phyloP scores from a whole-genome alignment of 37 sponge, comb jelly and placozoan genomes.

The Bolinopsis microptera region DNA sequence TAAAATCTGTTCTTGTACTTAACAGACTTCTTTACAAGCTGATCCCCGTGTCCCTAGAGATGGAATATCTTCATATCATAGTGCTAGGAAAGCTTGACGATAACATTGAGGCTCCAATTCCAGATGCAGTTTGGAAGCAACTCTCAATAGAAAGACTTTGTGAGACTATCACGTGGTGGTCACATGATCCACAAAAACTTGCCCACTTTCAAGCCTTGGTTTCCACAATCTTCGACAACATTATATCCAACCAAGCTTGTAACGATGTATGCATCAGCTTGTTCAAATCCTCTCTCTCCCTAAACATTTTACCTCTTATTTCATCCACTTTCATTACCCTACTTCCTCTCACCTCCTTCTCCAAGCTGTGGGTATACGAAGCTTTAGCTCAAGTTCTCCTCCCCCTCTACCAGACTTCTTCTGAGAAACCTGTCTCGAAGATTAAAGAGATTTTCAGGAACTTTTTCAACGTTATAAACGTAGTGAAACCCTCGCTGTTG shows the following conservation, averaged over 20 bases:
- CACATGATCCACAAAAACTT: not conserved
- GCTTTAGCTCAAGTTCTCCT: slow-evolving; percentile 55
- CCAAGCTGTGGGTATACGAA: slow-evolving; percentile 45
- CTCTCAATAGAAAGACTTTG: slow-evolving; percentile 13
- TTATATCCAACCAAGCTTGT: not conserved
- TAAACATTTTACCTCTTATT: not conserved
- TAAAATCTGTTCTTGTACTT: not conserved
- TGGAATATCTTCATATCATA: not conserved
- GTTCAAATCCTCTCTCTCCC: not conserved
- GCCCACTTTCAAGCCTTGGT: not conserved
- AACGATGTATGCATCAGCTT: not conserved
- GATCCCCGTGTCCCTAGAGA: not conserved
- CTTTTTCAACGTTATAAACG: slow-evolving; percentile 40
- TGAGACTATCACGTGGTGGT: slow-evolving; percentile 1
- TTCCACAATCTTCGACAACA: not conserved
- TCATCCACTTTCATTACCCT: not conserved
- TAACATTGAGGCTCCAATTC: not conserved
- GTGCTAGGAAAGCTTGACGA: not conserved
- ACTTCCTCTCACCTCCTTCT: not conserved
- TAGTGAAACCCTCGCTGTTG: not conserved
- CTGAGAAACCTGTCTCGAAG: slow-evolving; percentile 32
- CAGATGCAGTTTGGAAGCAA: slow-evolving; percentile 10
- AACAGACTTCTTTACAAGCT: not conserved
- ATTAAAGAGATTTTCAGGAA: slow-evolving; percentile 20
- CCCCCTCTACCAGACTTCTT: not conserved